Evolutionary conservation across 1,140 invertebrate genomes (phyloP), one percentile per base, ranked within the genome.

Genomic region (Aphelinus certus): DNA sequence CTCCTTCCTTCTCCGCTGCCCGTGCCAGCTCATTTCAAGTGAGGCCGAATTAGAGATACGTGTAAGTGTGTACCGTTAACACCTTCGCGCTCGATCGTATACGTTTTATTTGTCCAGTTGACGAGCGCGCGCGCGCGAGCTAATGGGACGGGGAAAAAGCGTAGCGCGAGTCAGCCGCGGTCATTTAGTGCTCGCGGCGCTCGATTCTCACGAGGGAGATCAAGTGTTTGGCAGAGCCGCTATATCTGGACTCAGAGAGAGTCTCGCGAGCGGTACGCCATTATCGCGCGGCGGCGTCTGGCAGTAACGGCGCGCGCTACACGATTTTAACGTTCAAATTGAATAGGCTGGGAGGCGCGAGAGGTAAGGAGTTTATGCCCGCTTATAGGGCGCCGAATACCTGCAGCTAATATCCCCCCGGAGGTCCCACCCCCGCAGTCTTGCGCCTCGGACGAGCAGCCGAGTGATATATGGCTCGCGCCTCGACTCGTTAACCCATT

Each of bases 291-390:
- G 49, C 51, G 66, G 62, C 78, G 66, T 75, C 71, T 79, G 71
- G 71, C 83, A 83, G 85, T 87, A 85, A 86, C 82, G 81, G 83
- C 83, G 82, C 81, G 85, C 81, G 85, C 87, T 87, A 85, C 81
- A 84, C 83, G 79, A 86, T 86, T 87, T 87, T 85, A 87, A 85
- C 82, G 81, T 78, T 69, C 73, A 86, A 87, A 87, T 87, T 86
- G 83, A 87, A 86, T 87, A 86, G 86, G 80, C 81, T 77, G 77
- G 63, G 76, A 80, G 79, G 56, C 69, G 61, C 7, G 78, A 78
- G 80, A 67, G 79, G 79, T 86, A 86, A 87, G 82, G 81, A 86
- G 81, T 79, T 85, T 86, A 81, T 78, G 79, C 76, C 77, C 80
- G 81, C 79, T 83, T 80, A 53, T 53, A 4, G 51, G 63, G 83